Evolutionary conservation across 2,113 vertebrate species (phyloP).

Genomic region (Nothoprocta pentlandii): DNA sequence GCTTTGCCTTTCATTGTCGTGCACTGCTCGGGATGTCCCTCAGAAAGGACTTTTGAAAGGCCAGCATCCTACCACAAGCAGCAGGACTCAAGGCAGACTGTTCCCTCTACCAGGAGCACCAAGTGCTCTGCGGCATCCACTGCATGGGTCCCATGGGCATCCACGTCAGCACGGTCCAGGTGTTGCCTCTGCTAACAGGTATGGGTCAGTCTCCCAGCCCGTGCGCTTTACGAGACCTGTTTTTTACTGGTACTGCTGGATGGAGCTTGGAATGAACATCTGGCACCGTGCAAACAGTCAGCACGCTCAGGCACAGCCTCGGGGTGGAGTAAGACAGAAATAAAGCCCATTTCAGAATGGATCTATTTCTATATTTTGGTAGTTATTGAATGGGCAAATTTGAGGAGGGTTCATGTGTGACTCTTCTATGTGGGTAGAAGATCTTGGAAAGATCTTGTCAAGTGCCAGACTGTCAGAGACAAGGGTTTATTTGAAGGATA

Average conservation of each 20-base stretch:
- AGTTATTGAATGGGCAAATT: not conserved
- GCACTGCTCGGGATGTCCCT: not conserved
- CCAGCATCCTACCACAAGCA: not conserved
- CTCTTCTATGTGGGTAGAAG: not conserved
- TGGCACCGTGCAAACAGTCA: no score
- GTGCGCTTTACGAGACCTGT: not conserved
- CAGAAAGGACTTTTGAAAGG: not conserved
- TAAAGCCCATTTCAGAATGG: not conserved
- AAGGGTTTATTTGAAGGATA: not conserved
- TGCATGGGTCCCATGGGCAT: not conserved
- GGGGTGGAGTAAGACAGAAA: not conserved
- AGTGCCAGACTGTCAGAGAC: not conserved
- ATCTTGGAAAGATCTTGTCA: not conserved
- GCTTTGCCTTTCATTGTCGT: not conserved
- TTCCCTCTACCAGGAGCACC: not conserved
- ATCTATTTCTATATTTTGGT: not conserved
- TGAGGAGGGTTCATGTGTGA: fast-evolving
- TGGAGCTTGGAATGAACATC: not conserved
- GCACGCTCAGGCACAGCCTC: not conserved
- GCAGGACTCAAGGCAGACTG: not conserved
- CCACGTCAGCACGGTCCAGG: not conserved
- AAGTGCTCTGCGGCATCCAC: not conserved
- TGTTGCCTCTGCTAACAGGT: not conserved
- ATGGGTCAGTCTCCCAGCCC: not conserved
- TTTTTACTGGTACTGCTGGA: not conserved